phyloP scores from a whole-genome alignment of 2,888 invertebrate genomes.

The Lepidochitona cinerea region DNA sequence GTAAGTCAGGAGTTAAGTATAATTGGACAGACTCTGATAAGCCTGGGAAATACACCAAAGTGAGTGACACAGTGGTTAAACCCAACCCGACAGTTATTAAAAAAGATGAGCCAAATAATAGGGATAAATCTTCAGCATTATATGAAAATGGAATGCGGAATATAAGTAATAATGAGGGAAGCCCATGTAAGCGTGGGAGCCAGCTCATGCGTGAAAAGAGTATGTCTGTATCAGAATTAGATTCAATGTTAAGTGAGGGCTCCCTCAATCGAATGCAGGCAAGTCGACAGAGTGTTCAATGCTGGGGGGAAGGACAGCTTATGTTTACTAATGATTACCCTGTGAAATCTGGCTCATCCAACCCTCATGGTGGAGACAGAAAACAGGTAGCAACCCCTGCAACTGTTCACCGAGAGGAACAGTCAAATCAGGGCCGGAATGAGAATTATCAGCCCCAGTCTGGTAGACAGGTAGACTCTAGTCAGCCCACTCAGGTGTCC shows the following conservation, averaged over 20 bases:
- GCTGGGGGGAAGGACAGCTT: neutral
- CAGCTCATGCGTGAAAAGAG: conserved; percentile 8
- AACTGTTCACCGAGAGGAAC: neutral
- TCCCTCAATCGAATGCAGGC: neutral
- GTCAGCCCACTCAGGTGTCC: neutral
- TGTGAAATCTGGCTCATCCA: too few relatives aligned
- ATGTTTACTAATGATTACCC: neutral
- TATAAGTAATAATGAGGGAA: neutral
- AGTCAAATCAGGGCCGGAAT: neutral
- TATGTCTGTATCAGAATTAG: conserved; percentile 5
- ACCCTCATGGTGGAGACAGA: neutral
- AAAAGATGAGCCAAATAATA: neutral
- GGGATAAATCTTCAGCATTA: neutral
- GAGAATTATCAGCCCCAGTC: neutral
- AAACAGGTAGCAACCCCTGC: neutral
- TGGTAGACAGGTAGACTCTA: neutral
- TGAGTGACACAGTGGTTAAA: neutral
- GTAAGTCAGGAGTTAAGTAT: neutral
- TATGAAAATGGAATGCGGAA: neutral
- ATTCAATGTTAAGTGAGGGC: neutral
- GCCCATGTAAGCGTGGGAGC: neutral
- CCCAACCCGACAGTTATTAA: neutral
- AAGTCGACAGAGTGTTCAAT: neutral
- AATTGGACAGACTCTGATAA: neutral
- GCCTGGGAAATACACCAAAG: neutral